Conservation (phyloP, 2,113 vertebrate genomes). For the Conger conger region DNA sequence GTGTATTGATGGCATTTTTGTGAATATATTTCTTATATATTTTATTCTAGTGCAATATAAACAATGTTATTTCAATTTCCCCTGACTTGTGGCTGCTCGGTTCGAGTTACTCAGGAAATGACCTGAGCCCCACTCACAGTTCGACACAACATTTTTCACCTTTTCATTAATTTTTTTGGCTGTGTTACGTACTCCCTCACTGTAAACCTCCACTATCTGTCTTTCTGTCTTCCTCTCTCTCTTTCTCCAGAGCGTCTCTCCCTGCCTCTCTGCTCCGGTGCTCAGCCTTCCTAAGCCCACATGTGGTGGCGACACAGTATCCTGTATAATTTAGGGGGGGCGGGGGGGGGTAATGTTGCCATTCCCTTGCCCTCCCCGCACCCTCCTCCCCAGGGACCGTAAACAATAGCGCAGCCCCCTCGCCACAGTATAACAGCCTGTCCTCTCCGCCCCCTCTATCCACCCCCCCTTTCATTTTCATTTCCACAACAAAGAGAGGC, state of each 20-base stretch:
- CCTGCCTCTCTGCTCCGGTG: conserved; percentile 3
- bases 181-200: no score
- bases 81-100: no score
- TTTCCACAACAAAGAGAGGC: conserved; percentile 54
- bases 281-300: neutral
- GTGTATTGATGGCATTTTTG: no score
- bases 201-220: conserved; percentile 12
- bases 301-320: conserved; percentile 13
- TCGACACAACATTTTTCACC: no score
- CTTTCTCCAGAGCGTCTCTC: neutral
- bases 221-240: conserved; percentile 24
- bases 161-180: no score
- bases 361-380: neutral
- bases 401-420: conserved; percentile 38
- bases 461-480: conserved; percentile 37
- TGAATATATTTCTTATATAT: no score
- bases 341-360: neutral
- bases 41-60: no score
- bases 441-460: conserved; percentile 23
- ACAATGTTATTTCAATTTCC: no score
- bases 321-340: neutral
- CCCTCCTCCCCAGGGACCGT: conserved; percentile 34
- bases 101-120: no score
- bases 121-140: no score
- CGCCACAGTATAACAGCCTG: conserved; percentile 40